Conservation (phyloP, 2,113 vertebrate genomes). For the Hylia prasina region DNA sequence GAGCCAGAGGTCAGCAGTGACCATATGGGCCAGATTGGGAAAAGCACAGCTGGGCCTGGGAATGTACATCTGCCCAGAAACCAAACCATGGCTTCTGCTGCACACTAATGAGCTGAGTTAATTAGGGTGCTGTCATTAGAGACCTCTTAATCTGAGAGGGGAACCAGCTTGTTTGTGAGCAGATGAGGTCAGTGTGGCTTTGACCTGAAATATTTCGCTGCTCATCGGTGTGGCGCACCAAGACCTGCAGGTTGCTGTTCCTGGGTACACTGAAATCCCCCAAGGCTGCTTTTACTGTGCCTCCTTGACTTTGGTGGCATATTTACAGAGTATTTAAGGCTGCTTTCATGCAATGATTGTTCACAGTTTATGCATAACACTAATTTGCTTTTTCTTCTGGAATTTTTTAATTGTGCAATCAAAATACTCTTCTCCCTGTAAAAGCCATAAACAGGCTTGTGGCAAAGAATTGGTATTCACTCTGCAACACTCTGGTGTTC, state of each 20-base stretch:
- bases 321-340: neutral
- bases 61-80: neutral
- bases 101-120: neutral
- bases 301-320: neutral
- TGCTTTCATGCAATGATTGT: neutral
- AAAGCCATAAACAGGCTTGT: neutral
- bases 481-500: conserved; percentile 14
- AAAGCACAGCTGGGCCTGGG: neutral
- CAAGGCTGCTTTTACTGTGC: neutral
- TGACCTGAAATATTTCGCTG: neutral
- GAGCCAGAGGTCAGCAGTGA: neutral
- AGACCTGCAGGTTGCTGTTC: neutral
- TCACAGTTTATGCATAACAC: neutral
- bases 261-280: neutral
- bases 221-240: neutral
- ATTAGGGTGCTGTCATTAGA: neutral
- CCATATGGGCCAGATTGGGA: neutral
- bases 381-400: neutral
- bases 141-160: neutral
- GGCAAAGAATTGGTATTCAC: neutral
- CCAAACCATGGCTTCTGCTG: neutral
- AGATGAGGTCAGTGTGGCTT: neutral
- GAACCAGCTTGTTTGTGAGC: neutral
- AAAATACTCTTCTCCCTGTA: neutral
- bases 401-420: neutral